Evolutionary conservation across 1,140 invertebrate genomes (phyloP), one percentile per base, ranked within the genome.

Genomic region (Zeugodacus cucurbitae): DNA sequence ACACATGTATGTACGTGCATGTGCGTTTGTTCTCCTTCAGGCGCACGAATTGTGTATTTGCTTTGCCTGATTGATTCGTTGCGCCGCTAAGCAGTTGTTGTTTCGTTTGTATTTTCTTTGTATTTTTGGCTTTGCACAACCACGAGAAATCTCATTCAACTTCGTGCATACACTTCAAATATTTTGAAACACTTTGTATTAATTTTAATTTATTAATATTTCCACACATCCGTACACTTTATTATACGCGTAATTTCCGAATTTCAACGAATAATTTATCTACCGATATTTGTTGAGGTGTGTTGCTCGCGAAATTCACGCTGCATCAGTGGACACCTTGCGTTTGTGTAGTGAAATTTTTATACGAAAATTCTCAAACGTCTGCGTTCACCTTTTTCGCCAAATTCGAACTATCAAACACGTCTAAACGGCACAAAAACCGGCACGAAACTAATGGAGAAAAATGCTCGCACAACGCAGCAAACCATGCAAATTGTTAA

Each of bases 61-160:
- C 41, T 82, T 82, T 82, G 41, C 20, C 44, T 82, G 74, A 82
- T 82, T 82, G 74, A 82, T 82, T 82, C 58, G 58, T 62, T 62
- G 58, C 58, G 58, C 58, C n/a, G 26, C 58, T 26, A 10, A 8
- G n/a, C n/a, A n/a, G 58, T 62, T 62, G 58, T 26, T 41, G 17
- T 22, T 22, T 29, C 34, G 64, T 29, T 37, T 37, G 32, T 29
- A 74, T 37, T 74, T 41, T 37, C 8, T 74, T 78, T 78, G n/a
- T 11, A 2, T 32, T 70, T 70, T 26, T 34, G 10, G 26, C 26
- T 70, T 67, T 17, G 64, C 26, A 70, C 26, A 70, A 7, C 22
- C 64, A 70, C 26, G 32, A 37, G 14, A 70, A 70, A n/a, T 62
- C 26, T 62, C 29, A 70, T 34, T 14, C 17, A 26, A 17, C 48